Conservation (phyloP, 2,888 invertebrate genomes). For the Operophtera brumata region DNA sequence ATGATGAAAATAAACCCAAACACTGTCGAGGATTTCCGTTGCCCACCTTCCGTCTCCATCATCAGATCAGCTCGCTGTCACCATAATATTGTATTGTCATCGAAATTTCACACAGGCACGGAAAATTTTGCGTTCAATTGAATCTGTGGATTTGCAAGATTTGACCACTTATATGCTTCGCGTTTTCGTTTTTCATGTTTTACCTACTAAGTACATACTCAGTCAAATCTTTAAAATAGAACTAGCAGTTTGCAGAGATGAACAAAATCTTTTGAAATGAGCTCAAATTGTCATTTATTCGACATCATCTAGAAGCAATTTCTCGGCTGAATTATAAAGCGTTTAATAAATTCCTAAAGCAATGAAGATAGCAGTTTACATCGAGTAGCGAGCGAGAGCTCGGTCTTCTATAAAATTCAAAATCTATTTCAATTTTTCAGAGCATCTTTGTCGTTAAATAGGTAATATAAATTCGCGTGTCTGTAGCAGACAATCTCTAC, state of each 20-base stretch:
- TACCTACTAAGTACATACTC: no score
- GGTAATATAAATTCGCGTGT: constrained; percentile 47
- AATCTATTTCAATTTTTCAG: constrained; percentile 38
- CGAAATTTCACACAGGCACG: no score
- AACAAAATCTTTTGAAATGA: neutral
- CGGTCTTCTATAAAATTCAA: constrained; percentile 35
- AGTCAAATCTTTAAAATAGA: no score
- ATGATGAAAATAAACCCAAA: no score
- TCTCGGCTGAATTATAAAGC: constrained; percentile 31
- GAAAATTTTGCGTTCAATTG: no score
- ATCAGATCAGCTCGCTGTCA: no score
- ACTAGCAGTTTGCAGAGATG: neutral
- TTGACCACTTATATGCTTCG: no score
- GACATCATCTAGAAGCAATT: constrained; percentile 22
- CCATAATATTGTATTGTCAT: no score
- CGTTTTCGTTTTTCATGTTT: no score
- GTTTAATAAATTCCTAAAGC: constrained; percentile 31
- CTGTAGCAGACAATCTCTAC: constrained; percentile 47
- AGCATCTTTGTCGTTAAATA: constrained; percentile 40
- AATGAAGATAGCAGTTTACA: constrained; percentile 31
- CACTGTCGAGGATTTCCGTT: no score
- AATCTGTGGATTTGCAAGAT: no score
- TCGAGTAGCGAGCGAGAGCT: constrained; percentile 21
- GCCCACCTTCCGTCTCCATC: no score
- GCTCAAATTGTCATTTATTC: neutral